These are phyloP conservation scores for Cyclopterus lumpus DNA, from an alignment of 2,797 vertebrate species.

Conservation along the genomic window DNA sequence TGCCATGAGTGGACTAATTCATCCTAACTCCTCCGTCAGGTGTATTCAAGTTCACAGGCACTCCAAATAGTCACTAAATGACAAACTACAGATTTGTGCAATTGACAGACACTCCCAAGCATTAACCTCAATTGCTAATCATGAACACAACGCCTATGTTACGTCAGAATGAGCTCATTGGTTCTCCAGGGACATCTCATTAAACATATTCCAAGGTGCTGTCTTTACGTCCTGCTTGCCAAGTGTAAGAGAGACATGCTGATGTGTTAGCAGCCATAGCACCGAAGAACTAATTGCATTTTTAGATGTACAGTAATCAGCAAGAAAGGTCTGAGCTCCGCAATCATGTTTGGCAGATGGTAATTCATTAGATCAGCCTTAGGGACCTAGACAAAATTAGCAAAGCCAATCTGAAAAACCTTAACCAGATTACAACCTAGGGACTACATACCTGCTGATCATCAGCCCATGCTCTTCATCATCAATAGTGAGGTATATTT, in stretches of 20 bases:
- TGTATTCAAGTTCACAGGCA: slow-evolving; percentile 7
- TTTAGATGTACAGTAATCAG: slow-evolving; percentile 64
- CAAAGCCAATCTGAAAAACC: slow-evolving; percentile 66
- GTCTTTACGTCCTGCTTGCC: slow-evolving; percentile 9
- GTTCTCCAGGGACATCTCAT: not conserved
- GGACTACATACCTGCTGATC: slow-evolving; percentile 44
- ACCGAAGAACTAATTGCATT: slow-evolving; percentile 51
- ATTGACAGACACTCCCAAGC: not conserved
- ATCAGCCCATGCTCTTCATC: slow-evolving; percentile 20
- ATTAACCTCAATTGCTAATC: not conserved
- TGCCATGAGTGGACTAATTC: slow-evolving; percentile 27
- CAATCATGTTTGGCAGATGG: slow-evolving; percentile 67
- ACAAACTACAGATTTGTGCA: slow-evolving; percentile 21
- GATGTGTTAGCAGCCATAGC: slow-evolving; percentile 27
- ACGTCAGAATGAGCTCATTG: not conserved
- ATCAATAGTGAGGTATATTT: not conserved
- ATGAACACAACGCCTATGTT: not conserved
- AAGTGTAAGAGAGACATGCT: slow-evolving; percentile 22
- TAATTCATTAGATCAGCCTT: slow-evolving; percentile 74
- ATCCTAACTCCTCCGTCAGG: slow-evolving; percentile 29
- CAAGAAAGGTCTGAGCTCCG: slow-evolving; percentile 56
- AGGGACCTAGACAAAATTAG: slow-evolving; percentile 71
- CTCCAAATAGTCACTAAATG: slow-evolving; percentile 6
- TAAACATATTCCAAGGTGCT: slow-evolving; percentile 7
- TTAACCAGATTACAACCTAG: slow-evolving; percentile 75